Evolutionary conservation across 2,797 vertebrate species (phyloP).

Genomic region (Pteronotus mesoamericanus): DNA sequence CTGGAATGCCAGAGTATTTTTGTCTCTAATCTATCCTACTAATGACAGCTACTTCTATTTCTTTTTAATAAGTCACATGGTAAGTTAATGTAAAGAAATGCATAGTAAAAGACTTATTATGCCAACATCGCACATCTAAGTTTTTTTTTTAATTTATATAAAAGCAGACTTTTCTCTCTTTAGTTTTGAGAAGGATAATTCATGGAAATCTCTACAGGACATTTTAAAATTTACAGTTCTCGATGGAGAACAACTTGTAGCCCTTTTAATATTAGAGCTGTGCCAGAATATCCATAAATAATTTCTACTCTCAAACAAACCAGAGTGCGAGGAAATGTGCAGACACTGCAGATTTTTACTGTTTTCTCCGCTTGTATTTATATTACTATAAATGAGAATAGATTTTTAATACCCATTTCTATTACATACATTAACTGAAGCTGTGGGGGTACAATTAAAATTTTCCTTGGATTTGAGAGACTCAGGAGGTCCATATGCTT

Average conservation of each 20-base stretch:
- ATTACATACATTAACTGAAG: constrained; percentile 49
- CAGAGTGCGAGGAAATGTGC: constrained; percentile 45
- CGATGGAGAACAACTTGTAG: constrained; percentile 53
- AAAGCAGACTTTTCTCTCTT: background rate
- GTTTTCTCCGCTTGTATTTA: constrained; percentile 59
- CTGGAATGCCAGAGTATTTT: background rate
- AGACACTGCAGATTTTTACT: constrained; percentile 66
- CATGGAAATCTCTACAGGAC: constrained; percentile 24
- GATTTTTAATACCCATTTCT: constrained; percentile 66
- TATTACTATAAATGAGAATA: constrained; percentile 64
- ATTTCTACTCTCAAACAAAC: constrained; percentile 49
- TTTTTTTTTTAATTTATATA: constrained; percentile 13
- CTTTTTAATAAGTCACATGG: background rate
- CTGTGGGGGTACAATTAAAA: background rate
- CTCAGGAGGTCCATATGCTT: background rate
- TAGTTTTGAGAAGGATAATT: constrained; percentile 20
- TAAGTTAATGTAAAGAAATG: background rate
- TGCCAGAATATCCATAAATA: constrained; percentile 49
- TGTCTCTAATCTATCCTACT: background rate
- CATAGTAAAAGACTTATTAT: background rate
- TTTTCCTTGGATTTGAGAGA: constrained; percentile 25
- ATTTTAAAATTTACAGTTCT: constrained; percentile 12
- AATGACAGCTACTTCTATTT: background rate
- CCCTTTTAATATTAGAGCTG: constrained; percentile 47
- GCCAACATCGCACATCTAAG: background rate